A percentile compares a stretch with the other conserved stretches of the same genome.
phyloP scores from a whole-genome alignment of 2,797 vertebrate genomes.

The Pampus argenteus region DNA sequence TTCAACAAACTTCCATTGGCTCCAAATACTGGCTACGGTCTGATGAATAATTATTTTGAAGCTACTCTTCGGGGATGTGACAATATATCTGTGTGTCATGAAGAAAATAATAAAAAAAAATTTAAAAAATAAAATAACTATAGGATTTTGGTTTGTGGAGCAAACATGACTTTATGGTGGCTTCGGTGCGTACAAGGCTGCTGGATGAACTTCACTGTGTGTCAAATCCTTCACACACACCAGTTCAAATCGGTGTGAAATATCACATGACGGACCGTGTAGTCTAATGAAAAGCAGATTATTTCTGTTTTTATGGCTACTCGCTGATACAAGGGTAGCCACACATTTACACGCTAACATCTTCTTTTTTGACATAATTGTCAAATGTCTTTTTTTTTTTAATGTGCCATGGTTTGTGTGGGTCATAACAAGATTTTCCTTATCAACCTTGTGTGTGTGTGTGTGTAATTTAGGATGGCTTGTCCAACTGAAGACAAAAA shows the following conservation, averaged over 20 bases:
- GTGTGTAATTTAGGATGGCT: too few species aligned
- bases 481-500: too few species aligned
- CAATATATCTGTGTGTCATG: not conserved
- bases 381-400: not conserved
- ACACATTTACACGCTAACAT: conserved; percentile 11
- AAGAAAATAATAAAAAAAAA: conserved; percentile 14
- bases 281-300: not conserved
- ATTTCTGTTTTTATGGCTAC: conserved; percentile 5
- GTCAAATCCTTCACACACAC: conserved; percentile 1
- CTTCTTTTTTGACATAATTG: conserved; percentile 15
- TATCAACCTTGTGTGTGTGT: not conserved
- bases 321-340: too few species aligned
- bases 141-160: conserved; percentile 14
- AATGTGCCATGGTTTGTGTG: conserved; percentile 7
- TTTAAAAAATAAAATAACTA: too few species aligned
- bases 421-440: conserved; percentile 18
- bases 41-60: not conserved
- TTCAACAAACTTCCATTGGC: not conserved
- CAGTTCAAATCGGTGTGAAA: conserved; percentile 4
- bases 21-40: not conserved
- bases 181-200: conserved; percentile 10
- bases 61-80: not conserved
- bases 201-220: conserved; percentile 35
- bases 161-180: conserved; percentile 17
- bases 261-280: conserved; percentile 18